Percentiles rank a stretch among this genome's conserved stretches.
Evolutionary conservation across 2,888 invertebrate species (phyloP).

Genomic region (Abrostola tripartita): DNA sequence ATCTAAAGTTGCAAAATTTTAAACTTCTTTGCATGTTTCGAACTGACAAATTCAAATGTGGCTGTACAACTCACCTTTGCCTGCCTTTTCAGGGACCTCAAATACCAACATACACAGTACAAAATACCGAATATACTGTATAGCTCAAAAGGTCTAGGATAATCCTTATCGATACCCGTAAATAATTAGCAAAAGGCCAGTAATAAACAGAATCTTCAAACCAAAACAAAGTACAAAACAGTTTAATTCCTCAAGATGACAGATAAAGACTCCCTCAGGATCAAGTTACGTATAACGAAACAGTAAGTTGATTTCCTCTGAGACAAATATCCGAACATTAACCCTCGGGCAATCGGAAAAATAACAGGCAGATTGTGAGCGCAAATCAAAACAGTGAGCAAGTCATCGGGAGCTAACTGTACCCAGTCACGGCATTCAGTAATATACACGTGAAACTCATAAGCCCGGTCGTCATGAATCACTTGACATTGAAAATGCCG

Average conservation of each 20-base stretch:
- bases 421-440: conserved; percentile 75
- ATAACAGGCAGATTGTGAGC: conserved; percentile 20
- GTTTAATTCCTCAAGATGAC: neutral
- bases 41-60: too few species aligned
- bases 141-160: too few species aligned
- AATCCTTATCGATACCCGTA: too few species aligned
- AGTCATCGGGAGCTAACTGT: conserved; percentile 60
- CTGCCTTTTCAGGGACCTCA: too few species aligned
- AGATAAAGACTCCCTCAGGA: conserved; percentile 14
- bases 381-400: conserved; percentile 54
- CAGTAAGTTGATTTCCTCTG: conserved; percentile 35
- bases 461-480: conserved; percentile 72
- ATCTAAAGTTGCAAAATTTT: too few species aligned
- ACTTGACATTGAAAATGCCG: conserved; percentile 86
- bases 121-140: too few species aligned
- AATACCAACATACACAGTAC: too few species aligned
- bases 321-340: conserved; percentile 29
- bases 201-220: too few species aligned
- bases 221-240: too few species aligned
- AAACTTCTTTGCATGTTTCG: too few species aligned
- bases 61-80: too few species aligned
- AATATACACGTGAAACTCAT: conserved; percentile 73
- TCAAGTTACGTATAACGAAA: conserved; percentile 19
- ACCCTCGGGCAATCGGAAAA: conserved; percentile 20
- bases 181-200: too few species aligned